These are phyloP conservation scores for Cheilosia vernalis DNA, from an alignment of 2,888 invertebrate genomes.

Conservation along the genomic window DNA sequence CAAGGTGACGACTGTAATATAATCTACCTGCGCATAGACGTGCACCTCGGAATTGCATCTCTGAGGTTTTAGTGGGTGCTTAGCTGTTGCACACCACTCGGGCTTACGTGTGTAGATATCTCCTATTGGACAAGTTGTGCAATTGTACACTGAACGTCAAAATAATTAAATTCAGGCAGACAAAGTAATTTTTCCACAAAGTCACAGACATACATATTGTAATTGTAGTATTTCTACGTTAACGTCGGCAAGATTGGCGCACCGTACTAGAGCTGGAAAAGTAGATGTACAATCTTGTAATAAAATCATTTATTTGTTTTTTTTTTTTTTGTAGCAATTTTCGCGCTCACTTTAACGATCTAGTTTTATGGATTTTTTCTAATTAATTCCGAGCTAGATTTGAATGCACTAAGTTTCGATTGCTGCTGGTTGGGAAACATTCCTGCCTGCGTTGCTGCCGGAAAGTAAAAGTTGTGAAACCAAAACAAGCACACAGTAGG, in stretches of 20 bases:
- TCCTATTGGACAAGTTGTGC: slow-evolving; percentile 40
- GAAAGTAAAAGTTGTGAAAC: neutral
- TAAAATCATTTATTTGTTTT: slow-evolving; percentile 14
- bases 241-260: neutral
- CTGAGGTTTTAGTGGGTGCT: slow-evolving; percentile 40
- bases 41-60: slow-evolving; percentile 28
- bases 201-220: slow-evolving; percentile 18
- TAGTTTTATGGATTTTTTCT: slow-evolving; percentile 8
- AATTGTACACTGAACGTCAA: slow-evolving; percentile 27
- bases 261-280: neutral
- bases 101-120: neutral
- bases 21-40: neutral
- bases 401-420: neutral
- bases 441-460: neutral
- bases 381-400: slow-evolving; percentile 17
- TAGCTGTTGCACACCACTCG: slow-evolving; percentile 5
- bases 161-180: slow-evolving; percentile 39
- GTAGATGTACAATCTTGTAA: slow-evolving; percentile 33
- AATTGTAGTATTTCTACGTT: slow-evolving; percentile 11
- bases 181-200: slow-evolving; percentile 7
- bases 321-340: neutral
- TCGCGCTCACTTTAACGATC: neutral
- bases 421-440: neutral
- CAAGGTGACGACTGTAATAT: slow-evolving; percentile 56
- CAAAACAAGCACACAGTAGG: no score